phyloP scores from a whole-genome alignment of 2,113 vertebrate species.

The Nycticorax nycticorax region DNA sequence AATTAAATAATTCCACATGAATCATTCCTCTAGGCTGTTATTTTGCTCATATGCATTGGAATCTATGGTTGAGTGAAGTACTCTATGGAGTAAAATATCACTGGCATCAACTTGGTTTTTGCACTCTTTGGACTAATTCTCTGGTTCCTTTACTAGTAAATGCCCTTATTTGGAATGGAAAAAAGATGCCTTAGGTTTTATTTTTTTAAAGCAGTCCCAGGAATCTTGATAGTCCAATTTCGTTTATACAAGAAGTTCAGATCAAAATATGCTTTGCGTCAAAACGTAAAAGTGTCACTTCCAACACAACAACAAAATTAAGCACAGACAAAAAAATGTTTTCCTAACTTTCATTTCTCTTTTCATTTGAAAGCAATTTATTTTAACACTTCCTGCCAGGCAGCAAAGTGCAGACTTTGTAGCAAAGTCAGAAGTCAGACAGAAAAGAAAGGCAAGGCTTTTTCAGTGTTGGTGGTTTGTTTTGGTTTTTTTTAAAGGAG shows the following conservation, averaged over 20 bases:
- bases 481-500: background rate
- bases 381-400: slow-evolving; percentile 2
- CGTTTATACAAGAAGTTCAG: slow-evolving; percentile 25
- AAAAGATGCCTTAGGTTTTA: slow-evolving; percentile 61
- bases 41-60: slow-evolving; percentile 43
- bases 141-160: slow-evolving; percentile 46
- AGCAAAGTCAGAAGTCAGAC: background rate
- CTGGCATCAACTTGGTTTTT: slow-evolving; percentile 53
- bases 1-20: slow-evolving; percentile 71
- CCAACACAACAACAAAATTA: slow-evolving; percentile 19
- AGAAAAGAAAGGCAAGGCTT: background rate
- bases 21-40: slow-evolving; percentile 58
- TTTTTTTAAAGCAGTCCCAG: slow-evolving; percentile 8
- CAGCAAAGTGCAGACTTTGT: background rate
- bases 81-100: slow-evolving; percentile 42
- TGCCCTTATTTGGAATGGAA: slow-evolving; percentile 77
- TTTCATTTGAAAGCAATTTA: slow-evolving; percentile 34
- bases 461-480: background rate
- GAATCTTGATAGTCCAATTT: slow-evolving; percentile 19
- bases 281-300: background rate
- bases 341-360: background rate
- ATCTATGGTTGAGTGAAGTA: slow-evolving; percentile 17
- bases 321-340: background rate
- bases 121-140: slow-evolving; percentile 48
- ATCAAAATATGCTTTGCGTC: slow-evolving; percentile 6